A percentile compares a stretch with the other conserved stretches of the same genome.
phyloP scores from a whole-genome alignment of 2,888 invertebrate genomes.

The Laothoe populi region DNA sequence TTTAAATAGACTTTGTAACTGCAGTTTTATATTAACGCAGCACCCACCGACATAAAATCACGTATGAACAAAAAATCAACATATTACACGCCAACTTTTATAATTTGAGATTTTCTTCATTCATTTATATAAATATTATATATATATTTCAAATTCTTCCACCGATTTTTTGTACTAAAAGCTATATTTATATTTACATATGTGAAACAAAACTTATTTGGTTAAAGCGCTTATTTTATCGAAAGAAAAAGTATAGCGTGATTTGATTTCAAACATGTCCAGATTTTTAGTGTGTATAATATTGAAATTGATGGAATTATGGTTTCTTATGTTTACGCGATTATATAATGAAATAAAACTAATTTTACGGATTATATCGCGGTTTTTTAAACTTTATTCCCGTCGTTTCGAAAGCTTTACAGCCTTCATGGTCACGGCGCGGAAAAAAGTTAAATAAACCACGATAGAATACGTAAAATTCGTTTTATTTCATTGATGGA shows the following conservation, averaged over 20 bases:
- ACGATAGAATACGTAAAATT: too few relatives aligned
- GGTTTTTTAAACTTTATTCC: too few relatives aligned
- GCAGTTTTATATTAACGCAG: slow-evolving; percentile 21
- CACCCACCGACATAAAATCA: slow-evolving; percentile 15
- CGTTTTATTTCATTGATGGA: too few relatives aligned
- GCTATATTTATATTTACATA: slow-evolving; percentile 75
- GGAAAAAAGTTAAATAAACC: too few relatives aligned
- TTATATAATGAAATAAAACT: too few relatives aligned
- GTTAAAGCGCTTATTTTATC: slow-evolving; percentile 69
- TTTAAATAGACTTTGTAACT: slow-evolving; percentile 8
- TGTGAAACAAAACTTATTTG: slow-evolving; percentile 72
- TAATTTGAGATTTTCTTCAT: slow-evolving; percentile 49
- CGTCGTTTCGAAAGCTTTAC: too few relatives aligned
- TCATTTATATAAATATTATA: slow-evolving; percentile 53
- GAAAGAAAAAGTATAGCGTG: slow-evolving; percentile 11
- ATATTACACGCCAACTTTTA: slow-evolving; percentile 31
- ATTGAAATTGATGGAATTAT: not conserved
- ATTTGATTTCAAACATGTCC: slow-evolving; percentile 6
- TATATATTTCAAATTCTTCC: slow-evolving; percentile 61
- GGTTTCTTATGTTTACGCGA: too few relatives aligned
- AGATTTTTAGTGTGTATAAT: not conserved
- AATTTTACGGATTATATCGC: too few relatives aligned
- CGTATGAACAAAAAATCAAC: slow-evolving; percentile 20
- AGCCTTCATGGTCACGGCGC: too few relatives aligned
- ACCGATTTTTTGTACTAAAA: slow-evolving; percentile 81